Percentiles rank a stretch among this genome's conserved stretches.
phyloP scores from a whole-genome alignment of 1,140 invertebrate genomes.

The Drosophila ohnishii region DNA sequence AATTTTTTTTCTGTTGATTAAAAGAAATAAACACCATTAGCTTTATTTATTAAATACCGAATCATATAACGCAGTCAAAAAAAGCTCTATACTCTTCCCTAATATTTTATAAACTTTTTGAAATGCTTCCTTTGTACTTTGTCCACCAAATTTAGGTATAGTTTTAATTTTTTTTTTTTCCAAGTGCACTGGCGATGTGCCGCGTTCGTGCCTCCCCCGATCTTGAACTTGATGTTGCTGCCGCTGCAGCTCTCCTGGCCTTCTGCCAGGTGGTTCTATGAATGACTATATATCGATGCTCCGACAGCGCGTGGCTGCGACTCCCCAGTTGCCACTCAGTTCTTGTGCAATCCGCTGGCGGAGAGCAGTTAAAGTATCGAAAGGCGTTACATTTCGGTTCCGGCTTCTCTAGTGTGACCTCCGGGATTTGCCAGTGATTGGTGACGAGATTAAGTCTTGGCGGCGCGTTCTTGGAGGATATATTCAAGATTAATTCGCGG shows the following conservation, averaged over 20 bases:
- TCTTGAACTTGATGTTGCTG: conserved; percentile 42
- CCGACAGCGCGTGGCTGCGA: conserved; percentile 16
- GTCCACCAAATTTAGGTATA: neutral
- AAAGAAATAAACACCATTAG: too few relatives aligned
- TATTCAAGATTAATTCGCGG: conserved; percentile 35
- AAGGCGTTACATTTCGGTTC: conserved; percentile 7
- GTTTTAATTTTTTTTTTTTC: neutral
- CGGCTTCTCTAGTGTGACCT: conserved; percentile 8
- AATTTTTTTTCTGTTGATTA: too few relatives aligned
- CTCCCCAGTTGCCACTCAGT: conserved; percentile 21
- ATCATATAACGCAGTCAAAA: neutral
- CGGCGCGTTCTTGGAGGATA: conserved; percentile 10
- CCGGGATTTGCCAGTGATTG: conserved; percentile 17
- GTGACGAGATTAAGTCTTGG: conserved; percentile 10
- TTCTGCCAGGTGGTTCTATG: conserved; percentile 50
- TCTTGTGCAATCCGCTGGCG: conserved; percentile 35
- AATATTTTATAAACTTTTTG: neutral
- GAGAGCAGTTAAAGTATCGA: conserved; percentile 16
- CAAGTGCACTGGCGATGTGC: conserved; percentile 2
- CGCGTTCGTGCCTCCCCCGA: conserved; percentile 13
- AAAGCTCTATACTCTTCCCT: neutral
- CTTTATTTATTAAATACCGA: neutral
- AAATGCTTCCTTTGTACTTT: neutral
- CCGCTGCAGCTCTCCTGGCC: conserved; percentile 32
- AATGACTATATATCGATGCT: conserved; percentile 34